Percentiles rank a stretch among this genome's conserved stretches.
Conservation (phyloP, 2,888 invertebrate species). For the Spodoptera picta region DNA sequence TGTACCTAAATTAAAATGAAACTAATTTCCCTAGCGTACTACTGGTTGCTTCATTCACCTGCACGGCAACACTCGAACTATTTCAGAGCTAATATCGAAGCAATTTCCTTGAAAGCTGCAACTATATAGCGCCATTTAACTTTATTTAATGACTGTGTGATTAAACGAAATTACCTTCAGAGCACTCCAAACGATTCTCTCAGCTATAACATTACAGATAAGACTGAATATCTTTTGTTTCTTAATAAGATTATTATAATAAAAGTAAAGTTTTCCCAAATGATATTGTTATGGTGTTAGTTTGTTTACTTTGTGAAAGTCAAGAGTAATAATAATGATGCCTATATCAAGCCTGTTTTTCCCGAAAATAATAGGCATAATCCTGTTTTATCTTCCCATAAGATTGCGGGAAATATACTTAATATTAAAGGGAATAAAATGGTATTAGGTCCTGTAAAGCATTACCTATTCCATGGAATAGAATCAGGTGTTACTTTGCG, state of each 20-base stretch:
- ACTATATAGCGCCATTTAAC: slow-evolving; percentile 34
- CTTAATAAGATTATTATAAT: slow-evolving; percentile 10
- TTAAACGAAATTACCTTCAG: slow-evolving; percentile 17
- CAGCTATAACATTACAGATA: slow-evolving; percentile 14
- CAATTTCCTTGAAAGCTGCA: slow-evolving; percentile 31
- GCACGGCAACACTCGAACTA: slow-evolving; percentile 2
- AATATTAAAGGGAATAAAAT: too few species aligned
- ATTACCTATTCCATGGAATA: too few species aligned
- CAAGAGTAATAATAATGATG: neutral
- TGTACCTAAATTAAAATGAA: too few species aligned
- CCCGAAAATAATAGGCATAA: too few species aligned
- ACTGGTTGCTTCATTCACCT: neutral
- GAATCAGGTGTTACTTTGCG: too few species aligned
- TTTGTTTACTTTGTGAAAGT: too few species aligned
- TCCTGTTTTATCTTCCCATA: too few species aligned
- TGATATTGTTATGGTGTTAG: slow-evolving; percentile 19
- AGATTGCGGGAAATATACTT: too few species aligned
- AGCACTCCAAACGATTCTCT: slow-evolving; percentile 6
- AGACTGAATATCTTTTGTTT: slow-evolving; percentile 15
- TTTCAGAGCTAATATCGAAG: slow-evolving; percentile 18
- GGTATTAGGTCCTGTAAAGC: too few species aligned
- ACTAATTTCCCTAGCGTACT: neutral
- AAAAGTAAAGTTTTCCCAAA: slow-evolving; percentile 12
- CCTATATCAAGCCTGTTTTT: too few species aligned
- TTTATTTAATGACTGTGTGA: slow-evolving; percentile 30